These are phyloP conservation scores for Drosophila nikananu DNA, from an alignment of 1,140 invertebrate species.

Conservation along the genomic window DNA sequence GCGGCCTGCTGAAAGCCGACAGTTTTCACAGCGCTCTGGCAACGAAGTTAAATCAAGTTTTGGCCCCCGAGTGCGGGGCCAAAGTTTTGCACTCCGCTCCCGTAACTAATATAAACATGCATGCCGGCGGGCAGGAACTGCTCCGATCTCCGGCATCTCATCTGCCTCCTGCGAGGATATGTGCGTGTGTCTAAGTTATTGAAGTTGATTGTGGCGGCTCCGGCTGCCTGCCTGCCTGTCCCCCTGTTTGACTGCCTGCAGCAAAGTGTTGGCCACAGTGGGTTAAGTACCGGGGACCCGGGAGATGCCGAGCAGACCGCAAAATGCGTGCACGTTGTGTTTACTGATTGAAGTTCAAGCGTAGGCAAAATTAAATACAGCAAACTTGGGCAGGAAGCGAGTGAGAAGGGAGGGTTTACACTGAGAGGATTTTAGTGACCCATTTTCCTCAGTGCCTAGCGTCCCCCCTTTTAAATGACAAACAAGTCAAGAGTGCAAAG, in stretches of 20 bases:
- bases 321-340: slow-evolving; percentile 67
- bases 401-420: neutral
- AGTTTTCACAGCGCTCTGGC: slow-evolving; percentile 15
- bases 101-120: slow-evolving; percentile 70
- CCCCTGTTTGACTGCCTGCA: slow-evolving; percentile 50
- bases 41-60: slow-evolving; percentile 47
- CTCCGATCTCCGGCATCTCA: neutral
- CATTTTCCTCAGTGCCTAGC: neutral
- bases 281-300: neutral
- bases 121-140: slow-evolving; percentile 43
- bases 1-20: slow-evolving; percentile 9
- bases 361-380: slow-evolving; percentile 69
- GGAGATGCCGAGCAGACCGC: slow-evolving; percentile 29
- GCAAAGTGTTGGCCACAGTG: slow-evolving; percentile 7
- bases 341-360: slow-evolving; percentile 71
- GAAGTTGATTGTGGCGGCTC: slow-evolving; percentile 69
- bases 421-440: neutral
- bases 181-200: slow-evolving; percentile 61
- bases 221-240: too few relatives aligned
- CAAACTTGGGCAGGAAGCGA: slow-evolving; percentile 20
- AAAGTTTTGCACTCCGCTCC: slow-evolving; percentile 40
- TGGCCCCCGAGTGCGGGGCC: slow-evolving; percentile 13
- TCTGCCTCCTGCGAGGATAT: neutral
- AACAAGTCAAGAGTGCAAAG: slow-evolving; percentile 17
- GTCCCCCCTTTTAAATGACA: slow-evolving; percentile 43